Conservation (phyloP, 2,888 invertebrate genomes). For the Plagodis dolabraria region DNA sequence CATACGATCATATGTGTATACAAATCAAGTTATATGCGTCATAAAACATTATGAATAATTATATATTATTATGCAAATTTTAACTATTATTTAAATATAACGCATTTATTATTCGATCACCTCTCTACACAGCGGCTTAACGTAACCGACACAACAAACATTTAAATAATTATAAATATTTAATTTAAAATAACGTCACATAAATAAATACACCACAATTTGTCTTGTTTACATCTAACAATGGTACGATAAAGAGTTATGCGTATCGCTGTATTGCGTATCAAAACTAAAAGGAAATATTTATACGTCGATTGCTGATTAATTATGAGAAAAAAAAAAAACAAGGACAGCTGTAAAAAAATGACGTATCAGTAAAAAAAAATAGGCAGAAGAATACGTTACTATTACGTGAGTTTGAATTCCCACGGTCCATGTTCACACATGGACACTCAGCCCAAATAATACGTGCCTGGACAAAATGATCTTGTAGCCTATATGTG, state of each 20-base stretch:
- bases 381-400: too few relatives aligned
- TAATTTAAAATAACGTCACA: conserved; percentile 31
- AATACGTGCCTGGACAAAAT: too few relatives aligned
- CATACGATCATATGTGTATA: not conserved
- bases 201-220: conserved; percentile 27
- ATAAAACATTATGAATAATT: not conserved
- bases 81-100: too few relatives aligned
- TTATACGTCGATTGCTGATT: too few relatives aligned
- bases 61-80: conserved; percentile 3
- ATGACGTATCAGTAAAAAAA: too few relatives aligned
- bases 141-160: conserved; percentile 34
- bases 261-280: conserved; percentile 10
- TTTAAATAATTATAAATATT: conserved; percentile 31
- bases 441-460: too few relatives aligned
- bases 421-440: too few relatives aligned
- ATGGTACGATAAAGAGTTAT: conserved; percentile 1
- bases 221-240: conserved; percentile 21
- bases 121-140: conserved; percentile 20
- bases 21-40: not conserved
- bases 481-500: too few relatives aligned
- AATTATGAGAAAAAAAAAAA: too few relatives aligned
- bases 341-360: too few relatives aligned
- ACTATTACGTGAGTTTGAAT: too few relatives aligned
- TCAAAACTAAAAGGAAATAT: not conserved
- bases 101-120: conserved; percentile 30